Base-by-base conservation (phyloP, 2,797 vertebrate genomes). In the Ctenopoma kingsleyae region DNA sequence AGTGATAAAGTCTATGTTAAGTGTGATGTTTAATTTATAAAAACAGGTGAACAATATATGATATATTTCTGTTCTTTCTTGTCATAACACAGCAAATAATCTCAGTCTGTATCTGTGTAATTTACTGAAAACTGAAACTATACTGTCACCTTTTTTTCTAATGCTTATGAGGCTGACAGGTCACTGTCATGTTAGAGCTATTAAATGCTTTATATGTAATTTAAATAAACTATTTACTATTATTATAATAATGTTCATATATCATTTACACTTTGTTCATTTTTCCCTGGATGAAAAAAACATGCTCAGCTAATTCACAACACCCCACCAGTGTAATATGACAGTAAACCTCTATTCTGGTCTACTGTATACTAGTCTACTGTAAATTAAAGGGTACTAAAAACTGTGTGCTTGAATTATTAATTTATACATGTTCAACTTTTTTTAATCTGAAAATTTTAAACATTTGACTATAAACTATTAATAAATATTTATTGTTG, bases 21-120 rank as follows among this genome's bases (percentile, higher is more conserved):
- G 20, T 51, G 41, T 67, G 19, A 55, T 27, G 12, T 62, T 49
- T 49, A 16, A 32, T 25, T 54, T n/a, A 49, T 8, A 49, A 40
- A 40, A 15, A 5, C 15, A 8, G 30, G 8, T 32, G 30, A 32
- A 32, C 0, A 23, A 12, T 7, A 27, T 52, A 47, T 35, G 0
- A 8, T 49, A 23, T 57, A 4, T 44, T 50, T 41, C 5, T 49
- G 5, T 19, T 19, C 8, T 44, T 9, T 56, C 5, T 38, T 4
- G 13, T 54, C 1, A 15, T 4, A 9, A 36, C 15, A 6, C 8
- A 20, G 3, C 6, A 4, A 30, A 36, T 53, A 22, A 17, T 35
- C 5, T 9, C n/a, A 23, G 16, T 55, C n/a, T 70, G 3, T 11
- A 65, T 36, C 1, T 15, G 23, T n/a, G 25, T 15, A 47, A 50